Evolutionary conservation across 2,113 vertebrate genomes (phyloP).

Genomic region (Guaruba guarouba): DNA sequence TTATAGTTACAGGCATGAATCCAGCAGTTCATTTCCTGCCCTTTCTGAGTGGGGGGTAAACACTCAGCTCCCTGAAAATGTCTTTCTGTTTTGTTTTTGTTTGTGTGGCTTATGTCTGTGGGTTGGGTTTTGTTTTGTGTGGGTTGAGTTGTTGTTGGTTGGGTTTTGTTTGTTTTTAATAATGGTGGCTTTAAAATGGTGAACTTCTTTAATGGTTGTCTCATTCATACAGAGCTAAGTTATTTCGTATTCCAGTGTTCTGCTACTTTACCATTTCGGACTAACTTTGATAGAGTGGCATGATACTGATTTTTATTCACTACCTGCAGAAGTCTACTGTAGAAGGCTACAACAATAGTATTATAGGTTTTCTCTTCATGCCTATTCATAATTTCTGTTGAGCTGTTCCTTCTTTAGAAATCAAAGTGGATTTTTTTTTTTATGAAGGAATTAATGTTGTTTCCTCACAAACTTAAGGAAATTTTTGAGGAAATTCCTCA

Average conservation of each 20-base stretch:
- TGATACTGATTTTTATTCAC: background rate
- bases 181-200: background rate
- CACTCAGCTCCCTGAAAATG: background rate
- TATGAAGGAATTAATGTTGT: background rate
- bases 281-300: background rate
- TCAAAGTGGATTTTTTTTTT: background rate
- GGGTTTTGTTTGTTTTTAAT: background rate
- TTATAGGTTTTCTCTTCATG: background rate
- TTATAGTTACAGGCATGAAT: background rate
- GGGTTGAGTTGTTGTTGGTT: background rate
- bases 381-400: background rate
- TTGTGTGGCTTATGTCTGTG: background rate
- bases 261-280: background rate
- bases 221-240: background rate
- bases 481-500: background rate
- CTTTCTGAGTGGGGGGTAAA: background rate
- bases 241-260: background rate
- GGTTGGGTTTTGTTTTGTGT: background rate
- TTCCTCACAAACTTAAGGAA: background rate
- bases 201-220: background rate
- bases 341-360: background rate
- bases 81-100: background rate
- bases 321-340: background rate
- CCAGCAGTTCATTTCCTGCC: background rate
- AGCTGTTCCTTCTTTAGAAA: background rate